Base-by-base conservation (phyloP, 2,888 invertebrate species). In the Esperia sulphurella region DNA sequence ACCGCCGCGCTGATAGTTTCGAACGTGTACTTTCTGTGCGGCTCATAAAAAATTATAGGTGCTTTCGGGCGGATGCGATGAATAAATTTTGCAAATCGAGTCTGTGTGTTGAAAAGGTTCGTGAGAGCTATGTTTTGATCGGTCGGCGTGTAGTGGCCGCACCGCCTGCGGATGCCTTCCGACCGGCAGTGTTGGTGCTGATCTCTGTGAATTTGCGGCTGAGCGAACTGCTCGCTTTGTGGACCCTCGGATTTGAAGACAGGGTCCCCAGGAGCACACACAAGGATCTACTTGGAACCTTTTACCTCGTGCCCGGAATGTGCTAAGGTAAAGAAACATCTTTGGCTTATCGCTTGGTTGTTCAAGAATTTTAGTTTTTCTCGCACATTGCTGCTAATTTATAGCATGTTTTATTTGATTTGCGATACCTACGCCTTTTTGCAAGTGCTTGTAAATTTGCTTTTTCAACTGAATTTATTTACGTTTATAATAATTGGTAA, bases 31-130 rank as follows among this genome's bases (percentile, higher is more conserved):
- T 75, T 80, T 80, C 66, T 71, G 79, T 76, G 82, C 77, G 68
- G 75, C 75, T 79, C 73, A 75, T 85, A 82, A 85, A 51, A 82
- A 79, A 74, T 75, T 74, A 75, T 78, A 75, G 73, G 82, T 83
- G 85, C 78, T 83, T 81, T 83, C 79, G 77, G 77, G 82, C 86
- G 88, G 83, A 89, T 89, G 89, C 87, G 88, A 89, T 89, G 89
- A 85, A 87, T 89, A 89, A 80, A 89, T 85, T 87, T 86, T 86
- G 86, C 85, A 76, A 86, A 81, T 84, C 84, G 74, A 79, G 83
- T 84, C 83, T 79, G 85, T 86, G 86, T 84, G 86, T 84, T 73
- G 80, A 84, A 83, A 87, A 86, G 78, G 77, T 83, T 79, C 79
- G 85, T 79, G 86, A 80, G 74, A 79, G 81, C 75, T 77, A 86